Conservation (phyloP, 2,797 vertebrate species). For the Chrysocyon brachyurus region DNA sequence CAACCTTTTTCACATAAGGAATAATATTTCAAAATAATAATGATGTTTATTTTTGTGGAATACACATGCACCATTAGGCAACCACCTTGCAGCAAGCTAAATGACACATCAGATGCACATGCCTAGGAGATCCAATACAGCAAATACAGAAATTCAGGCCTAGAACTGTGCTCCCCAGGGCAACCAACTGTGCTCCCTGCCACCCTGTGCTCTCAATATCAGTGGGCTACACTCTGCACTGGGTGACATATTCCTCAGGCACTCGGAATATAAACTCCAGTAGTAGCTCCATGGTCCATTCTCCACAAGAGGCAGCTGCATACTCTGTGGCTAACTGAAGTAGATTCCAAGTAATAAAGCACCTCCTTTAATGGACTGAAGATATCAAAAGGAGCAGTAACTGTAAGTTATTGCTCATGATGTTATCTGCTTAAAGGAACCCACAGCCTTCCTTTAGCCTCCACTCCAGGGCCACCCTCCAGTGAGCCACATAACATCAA, state of each 20-base stretch:
- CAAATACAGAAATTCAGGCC: neutral
- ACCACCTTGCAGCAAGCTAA: conserved; percentile 24
- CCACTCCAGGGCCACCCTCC: neutral
- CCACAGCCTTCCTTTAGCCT: neutral
- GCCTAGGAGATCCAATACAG: neutral
- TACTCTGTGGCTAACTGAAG: neutral
- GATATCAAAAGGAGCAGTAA: conserved; percentile 40
- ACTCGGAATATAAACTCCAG: neutral
- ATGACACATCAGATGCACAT: neutral
- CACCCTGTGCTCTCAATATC: neutral
- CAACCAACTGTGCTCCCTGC: neutral
- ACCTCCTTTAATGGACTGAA: conserved; percentile 32
- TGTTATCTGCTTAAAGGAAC: neutral
- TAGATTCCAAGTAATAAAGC: conserved; percentile 48
- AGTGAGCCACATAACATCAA: conserved; percentile 38
- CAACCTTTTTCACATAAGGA: conserved; percentile 44
- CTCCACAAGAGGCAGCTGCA: conserved; percentile 26
- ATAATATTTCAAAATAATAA: conserved; percentile 52
- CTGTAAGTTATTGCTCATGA: conserved; percentile 5
- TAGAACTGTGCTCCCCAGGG: neutral
- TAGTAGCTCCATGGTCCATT: neutral
- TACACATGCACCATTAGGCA: neutral
- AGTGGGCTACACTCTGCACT: neutral
- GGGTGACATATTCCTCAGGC: neutral
- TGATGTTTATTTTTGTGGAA: conserved; percentile 6